These are phyloP conservation scores for Poecile atricapillus DNA, from an alignment of 2,113 vertebrate genomes.

Conservation along the genomic window DNA sequence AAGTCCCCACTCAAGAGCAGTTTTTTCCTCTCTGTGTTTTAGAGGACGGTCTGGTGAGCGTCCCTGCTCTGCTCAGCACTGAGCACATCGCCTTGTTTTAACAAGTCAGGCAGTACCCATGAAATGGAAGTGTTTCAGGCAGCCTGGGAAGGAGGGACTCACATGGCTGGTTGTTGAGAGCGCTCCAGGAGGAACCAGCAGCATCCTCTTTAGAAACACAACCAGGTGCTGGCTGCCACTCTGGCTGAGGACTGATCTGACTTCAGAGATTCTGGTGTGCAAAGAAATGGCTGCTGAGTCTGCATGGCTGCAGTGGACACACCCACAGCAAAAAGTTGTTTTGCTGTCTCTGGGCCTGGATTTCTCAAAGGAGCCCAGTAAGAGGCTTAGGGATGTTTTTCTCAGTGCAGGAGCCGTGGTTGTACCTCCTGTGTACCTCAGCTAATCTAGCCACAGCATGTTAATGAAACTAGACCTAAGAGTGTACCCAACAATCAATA, in stretches of 20 bases:
- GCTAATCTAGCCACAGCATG: not conserved
- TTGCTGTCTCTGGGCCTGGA: not conserved
- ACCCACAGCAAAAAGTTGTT: not conserved
- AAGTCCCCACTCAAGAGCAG: not conserved
- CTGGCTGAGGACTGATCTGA: not conserved
- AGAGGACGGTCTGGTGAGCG: fast-evolving
- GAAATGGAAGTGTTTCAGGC: not conserved
- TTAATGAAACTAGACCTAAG: not conserved
- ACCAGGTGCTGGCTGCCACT: not conserved
- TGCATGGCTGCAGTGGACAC: fast-evolving
- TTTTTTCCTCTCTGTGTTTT: not conserved
- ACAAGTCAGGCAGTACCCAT: not conserved
- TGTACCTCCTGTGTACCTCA: not conserved
- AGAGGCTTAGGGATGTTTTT: not conserved
- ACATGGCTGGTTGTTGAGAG: not conserved
- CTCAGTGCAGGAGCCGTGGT: not conserved
- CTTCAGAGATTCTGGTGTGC: not conserved
- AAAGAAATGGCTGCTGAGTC: not conserved
- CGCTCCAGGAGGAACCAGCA: not conserved
- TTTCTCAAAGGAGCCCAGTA: not conserved
- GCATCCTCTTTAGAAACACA: not conserved
- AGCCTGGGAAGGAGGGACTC: not conserved
- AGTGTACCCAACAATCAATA: not conserved
- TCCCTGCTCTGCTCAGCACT: not conserved
- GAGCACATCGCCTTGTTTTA: not conserved